phyloP scores from a whole-genome alignment of 2,113 vertebrate species.

The Neolamprologus ventralis region DNA sequence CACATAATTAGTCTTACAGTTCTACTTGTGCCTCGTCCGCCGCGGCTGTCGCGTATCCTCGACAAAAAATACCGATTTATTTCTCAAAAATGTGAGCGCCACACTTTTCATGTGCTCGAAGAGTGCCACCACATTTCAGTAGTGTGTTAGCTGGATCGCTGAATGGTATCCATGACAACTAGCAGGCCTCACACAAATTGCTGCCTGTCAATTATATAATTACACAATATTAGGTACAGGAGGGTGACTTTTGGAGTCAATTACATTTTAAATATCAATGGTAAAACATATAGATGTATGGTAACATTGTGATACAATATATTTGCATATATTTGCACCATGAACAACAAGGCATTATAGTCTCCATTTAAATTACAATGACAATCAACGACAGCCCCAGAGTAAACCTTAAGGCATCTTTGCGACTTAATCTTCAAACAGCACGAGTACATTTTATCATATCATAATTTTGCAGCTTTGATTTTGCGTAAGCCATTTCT shows the following conservation, averaged over 20 bases:
- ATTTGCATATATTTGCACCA: not conserved
- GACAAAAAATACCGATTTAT: not conserved
- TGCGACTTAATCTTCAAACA: not conserved
- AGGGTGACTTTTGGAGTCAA: not conserved
- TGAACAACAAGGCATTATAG: not conserved
- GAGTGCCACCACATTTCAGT: not conserved
- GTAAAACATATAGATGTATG: not conserved
- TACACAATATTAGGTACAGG: not conserved
- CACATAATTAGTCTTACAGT: not conserved
- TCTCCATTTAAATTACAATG: not conserved
- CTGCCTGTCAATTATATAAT: not conserved
- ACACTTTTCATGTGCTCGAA: not conserved
- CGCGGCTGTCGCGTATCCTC: fast-evolving
- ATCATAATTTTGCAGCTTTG: not conserved
- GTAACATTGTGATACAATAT: not conserved
- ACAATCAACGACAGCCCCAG: fast-evolving
- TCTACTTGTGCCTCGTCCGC: not conserved
- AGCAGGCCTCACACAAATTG: not conserved
- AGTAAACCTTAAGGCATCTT: not conserved
- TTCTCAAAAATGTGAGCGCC: not conserved
- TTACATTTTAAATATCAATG: not conserved
- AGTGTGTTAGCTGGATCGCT: not conserved
- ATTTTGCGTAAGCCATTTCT: fast-evolving
- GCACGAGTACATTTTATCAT: not conserved
- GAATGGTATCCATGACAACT: not conserved